A percentile compares a stretch with the other conserved stretches of the same genome.
phyloP scores from a whole-genome alignment of 2,113 vertebrate species.

The Rhombomys opimus region DNA sequence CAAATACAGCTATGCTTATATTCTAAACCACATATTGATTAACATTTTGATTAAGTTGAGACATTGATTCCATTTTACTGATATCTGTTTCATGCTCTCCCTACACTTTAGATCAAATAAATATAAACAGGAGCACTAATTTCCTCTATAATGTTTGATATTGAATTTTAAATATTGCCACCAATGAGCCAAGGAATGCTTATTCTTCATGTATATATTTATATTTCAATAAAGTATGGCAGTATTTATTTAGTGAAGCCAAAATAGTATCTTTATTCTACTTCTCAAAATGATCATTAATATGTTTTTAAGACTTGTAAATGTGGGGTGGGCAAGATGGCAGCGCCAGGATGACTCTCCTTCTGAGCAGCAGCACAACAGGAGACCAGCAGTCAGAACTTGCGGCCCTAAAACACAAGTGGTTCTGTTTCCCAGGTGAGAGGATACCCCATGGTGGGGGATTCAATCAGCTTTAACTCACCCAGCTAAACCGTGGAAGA shows the following conservation, averaged over 20 bases:
- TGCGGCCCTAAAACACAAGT: too few relatives aligned
- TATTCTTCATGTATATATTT: too few relatives aligned
- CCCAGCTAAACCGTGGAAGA: too few relatives aligned
- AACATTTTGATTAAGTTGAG: background rate
- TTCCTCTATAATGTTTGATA: background rate
- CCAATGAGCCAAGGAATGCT: too few relatives aligned
- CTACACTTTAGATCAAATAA: background rate
- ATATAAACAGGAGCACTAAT: background rate
- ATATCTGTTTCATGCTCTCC: background rate
- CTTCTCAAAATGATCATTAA: background rate
- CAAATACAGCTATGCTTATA: background rate
- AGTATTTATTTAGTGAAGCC: slow-evolving; percentile 13
- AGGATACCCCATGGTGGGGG: too few relatives aligned
- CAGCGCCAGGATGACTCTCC: too few relatives aligned
- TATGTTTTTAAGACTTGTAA: background rate
- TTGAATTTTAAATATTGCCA: background rate
- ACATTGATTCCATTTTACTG: background rate
- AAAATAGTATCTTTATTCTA: background rate
- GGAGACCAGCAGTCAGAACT: too few relatives aligned
- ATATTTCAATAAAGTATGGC: background rate
- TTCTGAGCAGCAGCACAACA: too few relatives aligned
- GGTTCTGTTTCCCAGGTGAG: too few relatives aligned
- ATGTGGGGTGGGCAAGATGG: background rate
- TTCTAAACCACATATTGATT: background rate
- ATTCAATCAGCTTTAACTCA: too few relatives aligned